Conservation (phyloP, 2,797 vertebrate species). For the Sebastes itinus region DNA sequence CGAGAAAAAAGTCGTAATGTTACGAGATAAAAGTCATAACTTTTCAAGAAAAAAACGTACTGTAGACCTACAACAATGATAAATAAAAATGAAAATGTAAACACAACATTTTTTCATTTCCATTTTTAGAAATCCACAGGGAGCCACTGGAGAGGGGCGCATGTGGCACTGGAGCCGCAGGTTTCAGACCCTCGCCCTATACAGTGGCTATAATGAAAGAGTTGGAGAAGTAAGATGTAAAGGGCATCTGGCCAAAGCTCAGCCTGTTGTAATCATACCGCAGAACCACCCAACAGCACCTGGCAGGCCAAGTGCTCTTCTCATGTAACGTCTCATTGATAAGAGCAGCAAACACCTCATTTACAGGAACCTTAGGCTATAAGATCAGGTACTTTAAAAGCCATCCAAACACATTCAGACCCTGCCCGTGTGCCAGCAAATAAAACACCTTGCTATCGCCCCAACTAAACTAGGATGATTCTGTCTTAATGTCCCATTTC, state of each 20-base stretch:
- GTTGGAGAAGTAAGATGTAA: conserved; percentile 37
- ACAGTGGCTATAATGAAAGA: background rate
- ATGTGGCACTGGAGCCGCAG: too few relatives aligned
- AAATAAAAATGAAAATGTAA: too few relatives aligned
- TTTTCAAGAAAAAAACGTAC: too few relatives aligned
- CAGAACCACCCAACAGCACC: conserved; percentile 34
- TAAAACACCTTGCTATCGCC: conserved; percentile 77
- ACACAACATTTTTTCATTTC: too few relatives aligned
- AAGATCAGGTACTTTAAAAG: conserved; percentile 82
- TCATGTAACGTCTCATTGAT: conserved; percentile 83
- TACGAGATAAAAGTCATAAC: too few relatives aligned
- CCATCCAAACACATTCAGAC: conserved; percentile 75
- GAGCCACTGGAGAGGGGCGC: too few relatives aligned
- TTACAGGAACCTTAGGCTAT: conserved; percentile 78
- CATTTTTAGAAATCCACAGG: too few relatives aligned
- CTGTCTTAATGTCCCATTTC: conserved; percentile 87
- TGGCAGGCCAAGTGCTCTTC: conserved; percentile 44
- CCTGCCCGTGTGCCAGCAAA: conserved; percentile 68
- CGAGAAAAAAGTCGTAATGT: too few relatives aligned
- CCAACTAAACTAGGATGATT: conserved; percentile 87
- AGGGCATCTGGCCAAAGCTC: conserved; percentile 27
- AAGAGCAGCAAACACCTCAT: conserved; percentile 80
- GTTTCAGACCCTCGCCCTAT: too few relatives aligned
- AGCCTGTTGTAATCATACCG: conserved; percentile 45
- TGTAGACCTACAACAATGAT: too few relatives aligned